Evolutionary conservation across 2,113 vertebrate genomes (phyloP).

Genomic region (Lophius piscatorius): DNA sequence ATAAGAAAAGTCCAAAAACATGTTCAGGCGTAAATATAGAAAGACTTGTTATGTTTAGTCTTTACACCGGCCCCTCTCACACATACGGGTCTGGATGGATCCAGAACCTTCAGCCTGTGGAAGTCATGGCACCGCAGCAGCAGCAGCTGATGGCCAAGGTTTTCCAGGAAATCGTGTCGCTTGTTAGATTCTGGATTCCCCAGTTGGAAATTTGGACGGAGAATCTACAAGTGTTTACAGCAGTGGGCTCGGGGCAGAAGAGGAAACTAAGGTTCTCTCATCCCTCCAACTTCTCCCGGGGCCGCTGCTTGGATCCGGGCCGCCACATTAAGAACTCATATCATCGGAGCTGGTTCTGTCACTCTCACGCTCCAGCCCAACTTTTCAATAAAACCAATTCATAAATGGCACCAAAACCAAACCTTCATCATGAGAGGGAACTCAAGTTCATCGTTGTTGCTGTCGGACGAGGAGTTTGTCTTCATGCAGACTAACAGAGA

Average conservation of each 20-base stretch:
- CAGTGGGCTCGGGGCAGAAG: not conserved
- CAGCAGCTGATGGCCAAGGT: not conserved
- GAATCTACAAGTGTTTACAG: not conserved
- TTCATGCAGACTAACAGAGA: no score
- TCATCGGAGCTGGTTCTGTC: not conserved
- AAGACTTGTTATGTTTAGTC: no score
- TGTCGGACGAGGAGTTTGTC: not conserved
- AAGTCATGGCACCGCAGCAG: not conserved
- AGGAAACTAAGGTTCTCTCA: not conserved
- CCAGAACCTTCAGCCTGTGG: not conserved
- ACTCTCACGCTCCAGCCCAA: not conserved
- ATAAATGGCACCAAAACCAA: not conserved
- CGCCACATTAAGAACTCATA: not conserved
- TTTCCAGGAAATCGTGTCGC: slow-evolving; percentile 13
- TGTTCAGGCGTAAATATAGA: no score
- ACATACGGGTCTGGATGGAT: no score
- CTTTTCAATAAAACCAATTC: not conserved
- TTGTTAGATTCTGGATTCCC: slow-evolving; percentile 6
- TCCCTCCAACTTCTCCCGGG: not conserved
- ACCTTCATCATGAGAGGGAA: not conserved
- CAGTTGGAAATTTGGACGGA: not conserved
- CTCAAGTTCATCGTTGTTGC: not conserved
- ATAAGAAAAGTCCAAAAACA: no score
- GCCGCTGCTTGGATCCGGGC: not conserved
- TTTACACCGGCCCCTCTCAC: no score